Evolutionary conservation across 2,113 vertebrate genomes (phyloP), one percentile per base, ranked within the genome.

Genomic region (Rhombomys opimus): DNA sequence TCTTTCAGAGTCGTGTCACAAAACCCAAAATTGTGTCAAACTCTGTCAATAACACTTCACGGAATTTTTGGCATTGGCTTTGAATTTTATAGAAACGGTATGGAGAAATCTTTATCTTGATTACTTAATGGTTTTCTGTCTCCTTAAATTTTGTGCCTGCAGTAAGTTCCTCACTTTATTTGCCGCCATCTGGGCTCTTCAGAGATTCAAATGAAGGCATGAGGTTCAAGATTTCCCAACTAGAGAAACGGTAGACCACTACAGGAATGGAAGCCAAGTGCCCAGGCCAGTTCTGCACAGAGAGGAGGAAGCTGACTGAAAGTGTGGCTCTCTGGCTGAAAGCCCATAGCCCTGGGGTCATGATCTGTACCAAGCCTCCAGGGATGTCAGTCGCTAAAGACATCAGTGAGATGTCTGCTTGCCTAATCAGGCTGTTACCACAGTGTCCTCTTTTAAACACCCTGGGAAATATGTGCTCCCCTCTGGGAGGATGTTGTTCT

Each of bases 341-440:
- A 82, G n/a, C 88, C 59, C 0, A 14, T 0, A 27, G 2, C 17
- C 32, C 38, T 32, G 1, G 2, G 12, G 38, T 68, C 20, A 0
- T 8, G 63, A 54, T 46, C 3, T 8, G 52, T 14, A 57, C 23
- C 65, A 81, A 50, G 4, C 41, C 57, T 25, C 2, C 0, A 7
- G 15, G 72, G 68, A 84, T 61, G 54, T 7, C 41, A 25, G 1
- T 6, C 8, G 35, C 41, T 41, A 22, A 18, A 84, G 57, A 18
- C 0, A 25, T 59, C 52, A 11, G n/a, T 52, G 87, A 68, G 54
- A 22, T 12, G 4, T 38, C 2, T 2, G 81, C 61, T 90, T 88
- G 88, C 65, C 63, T 27, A 38, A 10, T 41, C 63, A 35, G 4
- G 73, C 46, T 18, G 82, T 68, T 82, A 54, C 25, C 1, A 7